A percentile compares a stretch with the other conserved stretches of the same genome.
Conservation (phyloP, 92 coral and sea anemone genomes). For the Palythoa grandis region DNA sequence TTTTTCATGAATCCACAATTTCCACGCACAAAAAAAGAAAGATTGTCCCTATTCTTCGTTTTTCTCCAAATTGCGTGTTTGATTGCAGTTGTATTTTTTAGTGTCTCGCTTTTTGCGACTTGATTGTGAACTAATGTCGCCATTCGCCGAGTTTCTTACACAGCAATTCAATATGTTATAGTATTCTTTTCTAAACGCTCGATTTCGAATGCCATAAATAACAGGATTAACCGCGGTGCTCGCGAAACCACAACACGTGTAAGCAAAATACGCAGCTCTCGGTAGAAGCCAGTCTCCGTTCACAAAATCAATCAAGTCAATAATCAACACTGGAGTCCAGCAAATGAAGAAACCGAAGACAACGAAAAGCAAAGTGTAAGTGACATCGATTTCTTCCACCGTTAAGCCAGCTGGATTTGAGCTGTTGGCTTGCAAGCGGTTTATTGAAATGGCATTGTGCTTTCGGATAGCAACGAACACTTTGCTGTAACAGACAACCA, state of each 20-base stretch:
- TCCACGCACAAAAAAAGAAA: too few relatives aligned
- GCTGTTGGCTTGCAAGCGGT: not conserved
- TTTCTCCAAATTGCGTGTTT: too few relatives aligned
- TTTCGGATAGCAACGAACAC: slow-evolving; percentile 66
- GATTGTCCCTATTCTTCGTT: too few relatives aligned
- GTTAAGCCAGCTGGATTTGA: not conserved
- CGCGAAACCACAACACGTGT: not conserved
- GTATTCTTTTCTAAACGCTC: not conserved
- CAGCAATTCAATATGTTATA: not conserved
- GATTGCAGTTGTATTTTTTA: too few relatives aligned
- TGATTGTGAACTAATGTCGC: too few relatives aligned
- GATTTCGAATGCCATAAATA: not conserved
- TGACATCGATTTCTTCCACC: not conserved
- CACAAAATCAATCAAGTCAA: not conserved
- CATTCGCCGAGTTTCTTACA: not conserved
- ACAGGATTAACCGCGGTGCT: not conserved
- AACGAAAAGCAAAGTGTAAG: not conserved
- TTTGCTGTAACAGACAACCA: slow-evolving; percentile 59
- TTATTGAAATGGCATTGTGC: slow-evolving; percentile 43
- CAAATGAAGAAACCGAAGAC: not conserved
- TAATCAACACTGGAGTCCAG: not conserved
- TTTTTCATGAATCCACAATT: too few relatives aligned
- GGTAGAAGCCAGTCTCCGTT: not conserved
- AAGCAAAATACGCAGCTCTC: not conserved
- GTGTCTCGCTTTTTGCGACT: too few relatives aligned